A percentile compares a stretch with the other conserved stretches of the same genome.
phyloP scores from a whole-genome alignment of 2,888 invertebrate species.

The Platypus cylindrus region DNA sequence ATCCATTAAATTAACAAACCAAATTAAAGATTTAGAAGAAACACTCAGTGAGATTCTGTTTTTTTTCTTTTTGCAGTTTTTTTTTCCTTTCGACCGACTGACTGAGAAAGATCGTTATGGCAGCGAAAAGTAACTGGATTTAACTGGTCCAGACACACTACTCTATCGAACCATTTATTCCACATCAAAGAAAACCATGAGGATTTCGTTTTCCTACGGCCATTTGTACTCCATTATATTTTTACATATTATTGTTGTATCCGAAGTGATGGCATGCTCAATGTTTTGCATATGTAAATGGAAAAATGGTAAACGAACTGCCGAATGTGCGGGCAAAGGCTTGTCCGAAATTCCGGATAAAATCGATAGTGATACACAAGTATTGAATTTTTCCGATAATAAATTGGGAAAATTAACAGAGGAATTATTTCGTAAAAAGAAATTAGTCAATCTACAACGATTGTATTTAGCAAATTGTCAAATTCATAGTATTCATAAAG shows the following conservation, averaged over 20 bases:
- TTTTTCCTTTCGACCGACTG: too few relatives aligned
- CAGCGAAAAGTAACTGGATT: too few relatives aligned
- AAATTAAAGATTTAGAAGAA: too few relatives aligned
- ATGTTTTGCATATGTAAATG: conserved; percentile 76
- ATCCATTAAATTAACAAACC: too few relatives aligned
- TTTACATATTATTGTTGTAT: conserved; percentile 7
- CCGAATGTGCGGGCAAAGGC: conserved; percentile 71
- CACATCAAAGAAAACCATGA: conserved; percentile 10
- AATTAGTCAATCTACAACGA: conserved; percentile 74
- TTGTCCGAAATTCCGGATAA: conserved; percentile 65
- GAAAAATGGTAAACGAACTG: conserved; percentile 86
- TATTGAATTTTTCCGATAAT: conserved; percentile 74
- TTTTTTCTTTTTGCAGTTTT: too few relatives aligned
- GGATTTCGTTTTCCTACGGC: conserved; percentile 10
- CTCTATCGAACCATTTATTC: too few relatives aligned
- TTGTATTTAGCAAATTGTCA: conserved; percentile 70
- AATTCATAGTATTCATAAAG: conserved; percentile 63
- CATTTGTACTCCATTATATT: conserved; percentile 12
- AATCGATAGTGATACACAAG: conserved; percentile 75
- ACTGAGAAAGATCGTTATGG: too few relatives aligned
- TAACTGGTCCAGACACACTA: too few relatives aligned
- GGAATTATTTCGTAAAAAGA: conserved; percentile 67
- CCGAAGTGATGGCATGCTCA: conserved; percentile 47
- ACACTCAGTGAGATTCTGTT: too few relatives aligned
- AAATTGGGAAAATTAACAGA: conserved; percentile 63